Evolutionary conservation across 2,113 vertebrate genomes (phyloP), one percentile per base, ranked within the genome.

Genomic region (Leucoraja erinaceus): DNA sequence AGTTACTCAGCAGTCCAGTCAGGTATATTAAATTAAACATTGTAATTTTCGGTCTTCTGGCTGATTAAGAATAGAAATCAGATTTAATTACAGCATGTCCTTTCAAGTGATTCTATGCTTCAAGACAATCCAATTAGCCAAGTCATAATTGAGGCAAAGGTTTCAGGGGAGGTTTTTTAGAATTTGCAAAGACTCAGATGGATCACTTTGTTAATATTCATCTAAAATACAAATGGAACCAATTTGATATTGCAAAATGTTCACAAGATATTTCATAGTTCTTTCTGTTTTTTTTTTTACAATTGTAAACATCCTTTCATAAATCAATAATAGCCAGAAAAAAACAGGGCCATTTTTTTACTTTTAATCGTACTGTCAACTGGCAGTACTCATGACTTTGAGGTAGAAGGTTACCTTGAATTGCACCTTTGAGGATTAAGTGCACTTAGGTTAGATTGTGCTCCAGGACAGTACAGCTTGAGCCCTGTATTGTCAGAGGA

Each of bases 61-160:
- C 68, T 47, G 68, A 91, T 91, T 91, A 74, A 72, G 90, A 68
- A 91, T 72, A 72, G 68, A 72, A 91, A 91, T 91, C 22, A 72
- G 18, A 25, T 54, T 91, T 91, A 72, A 91, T 91, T 91, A 74
- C 66, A 28, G 9, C 54, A 91, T 74, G 66, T 74, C 90, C 68
- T 91, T 72, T 68, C 68, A 91, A 91, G 68, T 70, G 63, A 74
- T 91, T 91, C 22, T 72, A 72, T 10, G 63, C 90, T 91, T 72
- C 68, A 6, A 91, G 90, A 91, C 68, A 91, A 91, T 91, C 90
- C 90, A 91, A 91, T 91, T 91, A 91, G 68, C 33, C 31, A 91
- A 74, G 68, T 72, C 90, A 91, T 91, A 91, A 91, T 72, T 91
- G 90, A 91, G 70, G 90, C 20, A 91, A 25, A 9, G 33, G 33